Base-by-base conservation (phyloP, 2,888 invertebrate species). In the Hirtodrosophila confusa region DNA sequence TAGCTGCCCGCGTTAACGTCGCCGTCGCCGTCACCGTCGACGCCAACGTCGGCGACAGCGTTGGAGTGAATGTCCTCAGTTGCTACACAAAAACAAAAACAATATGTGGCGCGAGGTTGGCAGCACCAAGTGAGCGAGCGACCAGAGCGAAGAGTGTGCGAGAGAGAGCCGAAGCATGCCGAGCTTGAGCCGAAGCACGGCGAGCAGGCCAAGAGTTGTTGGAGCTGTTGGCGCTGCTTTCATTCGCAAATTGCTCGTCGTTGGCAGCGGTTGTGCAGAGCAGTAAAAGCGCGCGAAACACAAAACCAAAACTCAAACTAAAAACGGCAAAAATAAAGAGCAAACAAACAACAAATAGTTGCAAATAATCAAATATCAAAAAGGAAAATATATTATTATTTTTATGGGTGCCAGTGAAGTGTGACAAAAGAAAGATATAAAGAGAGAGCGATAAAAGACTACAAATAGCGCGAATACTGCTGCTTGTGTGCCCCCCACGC, bases 191-290 rank as follows among this genome's bases (percentile, higher is more conserved):
- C 55, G 74, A 37, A 47, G 17, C 9, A 17, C 11, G 36, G 12
- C 61, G 36, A 54, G 60, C 63, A 64, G 57, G 51, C 68, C 68
- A 74, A 50, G 53, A 75, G 78, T 78, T 74, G 78, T 62, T 77
- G 43, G 57, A 51, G 74, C 68, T 64, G 69, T 33, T 72, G 68
- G 62, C 56, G 64, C 64, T 83, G 84, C 83, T 88, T 89, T 91
- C 91, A 91, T 90, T 91, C 91, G 90, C 89, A 90, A 90, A 89
- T 90, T 89, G 90, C 88, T 89, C 90, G 89, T 91, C 90, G 88
- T 89, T 87, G 84, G 88, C 85, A 89, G 84, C 91, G 91, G 91
- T 91, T 87, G 89, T 88, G 78, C 79, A 75, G 65, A 76, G 71
- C 82, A 70, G 60, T 51, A 73, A 71, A 70, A 80, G 76, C 75